Evolutionary conservation across 2,113 vertebrate genomes (phyloP).

Genomic region (Saguinus midas): DNA sequence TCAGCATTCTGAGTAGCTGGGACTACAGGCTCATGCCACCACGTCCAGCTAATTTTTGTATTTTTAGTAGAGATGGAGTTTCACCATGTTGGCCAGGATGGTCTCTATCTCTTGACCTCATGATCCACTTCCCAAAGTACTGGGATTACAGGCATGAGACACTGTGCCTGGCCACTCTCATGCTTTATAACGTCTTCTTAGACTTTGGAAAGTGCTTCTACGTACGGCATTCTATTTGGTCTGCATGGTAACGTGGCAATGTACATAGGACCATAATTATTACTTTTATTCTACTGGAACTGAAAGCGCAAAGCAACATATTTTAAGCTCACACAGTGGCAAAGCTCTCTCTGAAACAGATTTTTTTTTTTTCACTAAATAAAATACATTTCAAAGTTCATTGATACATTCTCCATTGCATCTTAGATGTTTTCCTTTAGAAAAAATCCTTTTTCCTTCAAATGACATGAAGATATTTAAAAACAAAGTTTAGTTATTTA

Average conservation of each 20-base stretch:
- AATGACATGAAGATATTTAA: background rate
- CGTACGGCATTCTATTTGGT: background rate
- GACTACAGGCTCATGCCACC: too few species aligned
- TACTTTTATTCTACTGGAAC: background rate
- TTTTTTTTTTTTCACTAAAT: background rate
- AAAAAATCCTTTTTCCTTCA: background rate
- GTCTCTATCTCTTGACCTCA: too few species aligned
- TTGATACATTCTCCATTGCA: background rate
- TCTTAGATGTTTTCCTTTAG: background rate
- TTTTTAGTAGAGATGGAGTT: too few species aligned
- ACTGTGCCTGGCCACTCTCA: too few species aligned
- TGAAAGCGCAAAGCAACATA: background rate
- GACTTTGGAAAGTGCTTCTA: background rate
- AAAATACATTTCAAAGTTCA: background rate
- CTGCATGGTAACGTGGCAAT: background rate
- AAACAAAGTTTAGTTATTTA: background rate
- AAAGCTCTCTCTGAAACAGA: background rate
- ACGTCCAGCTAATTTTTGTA: too few species aligned
- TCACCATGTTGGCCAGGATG: too few species aligned
- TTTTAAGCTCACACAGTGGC: background rate
- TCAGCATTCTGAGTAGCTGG: too few species aligned
- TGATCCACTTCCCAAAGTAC: too few species aligned
- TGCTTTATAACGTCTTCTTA: background rate
- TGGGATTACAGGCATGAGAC: too few species aligned
- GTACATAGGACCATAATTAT: background rate